Evolutionary conservation across 2,113 vertebrate species (phyloP).

Genomic region (Mobula hypostoma): DNA sequence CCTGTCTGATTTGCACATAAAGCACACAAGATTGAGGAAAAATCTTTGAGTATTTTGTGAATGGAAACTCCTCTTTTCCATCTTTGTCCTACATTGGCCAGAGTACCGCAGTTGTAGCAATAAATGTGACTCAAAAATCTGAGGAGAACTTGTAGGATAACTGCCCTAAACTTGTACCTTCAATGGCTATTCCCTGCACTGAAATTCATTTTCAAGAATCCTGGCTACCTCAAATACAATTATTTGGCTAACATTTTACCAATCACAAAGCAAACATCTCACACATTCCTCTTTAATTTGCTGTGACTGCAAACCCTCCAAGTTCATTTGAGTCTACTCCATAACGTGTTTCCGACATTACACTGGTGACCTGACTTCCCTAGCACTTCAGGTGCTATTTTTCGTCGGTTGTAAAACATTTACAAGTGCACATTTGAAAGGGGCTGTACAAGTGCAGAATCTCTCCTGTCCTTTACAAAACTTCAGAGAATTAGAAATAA

Average conservation of each 20-base stretch:
- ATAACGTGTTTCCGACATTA: too few species aligned
- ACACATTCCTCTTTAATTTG: too few species aligned
- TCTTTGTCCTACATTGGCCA: not conserved
- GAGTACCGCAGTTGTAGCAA: not conserved
- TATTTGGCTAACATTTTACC: not conserved
- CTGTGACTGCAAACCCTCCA: too few species aligned
- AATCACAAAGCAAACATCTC: not conserved
- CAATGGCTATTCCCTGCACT: not conserved
- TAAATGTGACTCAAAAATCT: not conserved
- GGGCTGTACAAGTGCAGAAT: too few species aligned
- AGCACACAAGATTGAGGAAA: too few species aligned
- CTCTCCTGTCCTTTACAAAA: not conserved
- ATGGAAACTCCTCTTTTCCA: not conserved
- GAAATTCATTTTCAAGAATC: not conserved
- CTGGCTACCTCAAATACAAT: not conserved
- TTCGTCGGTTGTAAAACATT: too few species aligned
- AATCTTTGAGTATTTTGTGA: not conserved
- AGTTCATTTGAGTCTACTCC: too few species aligned
- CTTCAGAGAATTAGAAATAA: not conserved
- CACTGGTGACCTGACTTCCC: too few species aligned
- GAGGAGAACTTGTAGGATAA: not conserved
- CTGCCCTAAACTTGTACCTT: not conserved
- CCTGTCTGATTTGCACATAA: too few species aligned
- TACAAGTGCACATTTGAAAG: too few species aligned
- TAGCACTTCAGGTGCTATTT: too few species aligned